Conservation (phyloP, 2,888 invertebrate species). For the Xanthia icteritia region DNA sequence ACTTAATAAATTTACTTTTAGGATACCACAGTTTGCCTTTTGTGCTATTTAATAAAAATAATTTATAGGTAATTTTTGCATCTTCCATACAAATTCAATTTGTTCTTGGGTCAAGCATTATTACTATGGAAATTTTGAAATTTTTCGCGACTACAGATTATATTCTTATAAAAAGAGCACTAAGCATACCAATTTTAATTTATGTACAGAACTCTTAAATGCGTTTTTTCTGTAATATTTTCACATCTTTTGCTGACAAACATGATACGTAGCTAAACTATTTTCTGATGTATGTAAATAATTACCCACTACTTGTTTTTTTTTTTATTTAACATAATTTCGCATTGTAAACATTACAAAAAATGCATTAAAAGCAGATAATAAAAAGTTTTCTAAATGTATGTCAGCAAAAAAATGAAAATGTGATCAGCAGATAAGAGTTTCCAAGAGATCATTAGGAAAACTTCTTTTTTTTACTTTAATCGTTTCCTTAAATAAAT, state of each 20-base stretch:
- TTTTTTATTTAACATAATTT: neutral
- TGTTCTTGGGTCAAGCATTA: slow-evolving; percentile 64
- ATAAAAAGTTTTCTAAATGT: neutral
- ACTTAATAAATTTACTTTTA: slow-evolving; percentile 36
- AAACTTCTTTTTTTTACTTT: slow-evolving; percentile 86
- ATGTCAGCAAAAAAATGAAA: slow-evolving; percentile 64
- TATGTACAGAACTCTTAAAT: slow-evolving; percentile 89
- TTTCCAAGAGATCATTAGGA: slow-evolving; percentile 90
- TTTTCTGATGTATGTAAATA: neutral
- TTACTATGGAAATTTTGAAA: slow-evolving; percentile 82
- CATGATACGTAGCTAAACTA: neutral
- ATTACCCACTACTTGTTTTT: neutral
- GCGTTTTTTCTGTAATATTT: slow-evolving; percentile 67
- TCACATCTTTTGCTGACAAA: slow-evolving; percentile 68
- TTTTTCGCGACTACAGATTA: slow-evolving; percentile 82
- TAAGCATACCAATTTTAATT: slow-evolving; percentile 89
- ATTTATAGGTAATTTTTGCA: slow-evolving; percentile 53
- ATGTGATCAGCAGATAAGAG: slow-evolving; percentile 84
- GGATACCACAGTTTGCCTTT: slow-evolving; percentile 30
- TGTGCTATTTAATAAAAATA: slow-evolving; percentile 29
- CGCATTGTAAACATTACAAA: too few species aligned
- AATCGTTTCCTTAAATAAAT: slow-evolving; percentile 85
- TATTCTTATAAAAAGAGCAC: slow-evolving; percentile 78
- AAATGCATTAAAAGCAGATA: neutral
- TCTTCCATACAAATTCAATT: slow-evolving; percentile 62